Evolutionary conservation across 2,113 vertebrate species (phyloP).

Genomic region (Tyto alba): DNA sequence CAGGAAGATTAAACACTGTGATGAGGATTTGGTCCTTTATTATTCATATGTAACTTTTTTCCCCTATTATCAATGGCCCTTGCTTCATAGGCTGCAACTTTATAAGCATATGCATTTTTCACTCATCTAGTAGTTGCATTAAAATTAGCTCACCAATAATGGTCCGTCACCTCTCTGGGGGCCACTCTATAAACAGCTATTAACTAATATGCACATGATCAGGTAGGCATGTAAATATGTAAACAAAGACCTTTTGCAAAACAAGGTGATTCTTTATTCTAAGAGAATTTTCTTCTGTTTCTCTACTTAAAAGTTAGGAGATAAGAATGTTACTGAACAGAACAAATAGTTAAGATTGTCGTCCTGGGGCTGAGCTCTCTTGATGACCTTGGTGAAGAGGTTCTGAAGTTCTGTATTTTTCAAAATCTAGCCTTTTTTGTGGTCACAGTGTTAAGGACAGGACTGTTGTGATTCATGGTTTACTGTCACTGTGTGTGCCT

Average conservation of each 20-base stretch:
- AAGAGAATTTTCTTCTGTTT: background rate
- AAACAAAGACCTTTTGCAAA: background rate
- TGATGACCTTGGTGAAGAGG: background rate
- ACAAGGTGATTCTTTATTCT: background rate
- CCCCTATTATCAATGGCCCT: background rate
- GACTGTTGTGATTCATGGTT: background rate
- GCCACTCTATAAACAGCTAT: background rate
- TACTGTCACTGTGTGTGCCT: background rate
- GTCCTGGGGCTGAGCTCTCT: background rate
- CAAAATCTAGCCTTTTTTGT: background rate
- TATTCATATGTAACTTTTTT: background rate
- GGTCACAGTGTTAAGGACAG: background rate
- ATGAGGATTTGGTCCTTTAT: background rate
- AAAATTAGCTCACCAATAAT: background rate
- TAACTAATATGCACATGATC: background rate
- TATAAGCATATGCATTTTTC: background rate
- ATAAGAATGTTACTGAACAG: background rate
- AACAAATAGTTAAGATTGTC: background rate
- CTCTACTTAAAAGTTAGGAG: background rate
- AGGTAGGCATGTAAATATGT: background rate
- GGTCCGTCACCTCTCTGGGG: background rate
- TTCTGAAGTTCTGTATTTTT: background rate
- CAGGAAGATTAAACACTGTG: background rate
- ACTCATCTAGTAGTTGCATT: background rate
- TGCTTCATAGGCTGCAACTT: background rate